Evolutionary conservation across 1,140 invertebrate genomes (phyloP).

Genomic region (Cotesia vestalis): DNA sequence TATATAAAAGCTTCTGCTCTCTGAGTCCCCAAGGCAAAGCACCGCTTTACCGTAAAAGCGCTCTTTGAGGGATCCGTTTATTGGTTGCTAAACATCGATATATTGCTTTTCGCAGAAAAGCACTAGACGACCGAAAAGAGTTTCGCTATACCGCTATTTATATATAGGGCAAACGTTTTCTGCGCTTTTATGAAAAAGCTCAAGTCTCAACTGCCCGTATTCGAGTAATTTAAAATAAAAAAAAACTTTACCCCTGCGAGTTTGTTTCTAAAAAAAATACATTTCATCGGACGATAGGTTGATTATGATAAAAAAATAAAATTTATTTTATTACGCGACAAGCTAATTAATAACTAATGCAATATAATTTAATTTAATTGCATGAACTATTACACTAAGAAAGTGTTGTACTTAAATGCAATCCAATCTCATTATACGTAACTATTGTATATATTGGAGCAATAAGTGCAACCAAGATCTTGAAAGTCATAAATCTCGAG

Average conservation of each 20-base stretch:
- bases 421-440: conserved; percentile 3
- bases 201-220: not conserved
- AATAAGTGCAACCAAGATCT: conserved; percentile 13
- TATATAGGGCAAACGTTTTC: conserved; percentile 40
- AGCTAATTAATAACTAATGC: too few relatives aligned
- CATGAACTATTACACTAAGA: not conserved
- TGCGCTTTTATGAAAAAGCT: conserved; percentile 57
- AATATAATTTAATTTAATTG: too few relatives aligned
- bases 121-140: conserved; percentile 13
- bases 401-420: conserved; percentile 30
- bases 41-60: conserved; percentile 63
- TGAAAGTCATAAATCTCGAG: conserved; percentile 12
- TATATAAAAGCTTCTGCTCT: conserved; percentile 38
- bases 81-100: conserved; percentile 68
- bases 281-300: too few relatives aligned
- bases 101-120: conserved; percentile 57
- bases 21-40: conserved; percentile 49
- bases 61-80: conserved; percentile 66
- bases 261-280: too few relatives aligned
- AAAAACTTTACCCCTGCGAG: too few relatives aligned
- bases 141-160: conserved; percentile 24
- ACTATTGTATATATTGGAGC: not conserved
- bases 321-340: too few relatives aligned
- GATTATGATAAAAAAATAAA: too few relatives aligned
- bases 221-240: too few relatives aligned